Conservation (phyloP, 2,113 vertebrate genomes). For the Siphamia tubifer region DNA sequence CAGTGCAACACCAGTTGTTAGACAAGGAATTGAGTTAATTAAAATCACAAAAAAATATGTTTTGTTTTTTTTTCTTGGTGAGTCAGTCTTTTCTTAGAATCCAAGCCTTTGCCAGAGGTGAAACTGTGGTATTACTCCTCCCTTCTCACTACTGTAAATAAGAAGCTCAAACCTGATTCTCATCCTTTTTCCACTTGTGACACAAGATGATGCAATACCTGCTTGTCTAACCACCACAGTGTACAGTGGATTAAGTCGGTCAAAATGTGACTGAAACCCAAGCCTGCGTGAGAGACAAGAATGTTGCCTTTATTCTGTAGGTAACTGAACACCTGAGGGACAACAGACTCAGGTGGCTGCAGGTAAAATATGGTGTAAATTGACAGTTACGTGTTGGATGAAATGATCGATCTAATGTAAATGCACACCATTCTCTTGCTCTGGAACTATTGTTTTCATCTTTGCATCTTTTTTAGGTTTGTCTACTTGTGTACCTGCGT, state of each 20-base stretch:
- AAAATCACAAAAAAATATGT: no score
- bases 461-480: neutral
- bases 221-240: constrained; percentile 37
- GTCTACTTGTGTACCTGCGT: neutral
- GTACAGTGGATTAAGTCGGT: constrained; percentile 31
- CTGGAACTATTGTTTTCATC: neutral
- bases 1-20: no score
- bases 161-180: constrained; percentile 39
- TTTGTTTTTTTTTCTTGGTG: constrained; percentile 13
- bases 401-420: neutral
- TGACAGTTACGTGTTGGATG: neutral
- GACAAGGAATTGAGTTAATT: no score
- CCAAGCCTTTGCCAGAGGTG: constrained; percentile 19
- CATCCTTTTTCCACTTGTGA: constrained; percentile 36
- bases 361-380: constrained; percentile 22
- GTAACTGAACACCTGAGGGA: constrained; percentile 53
- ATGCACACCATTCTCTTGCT: neutral
- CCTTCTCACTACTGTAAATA: constrained; percentile 39
- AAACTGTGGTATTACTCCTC: constrained; percentile 32
- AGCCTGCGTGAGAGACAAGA: constrained; percentile 46
- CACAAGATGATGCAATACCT: constrained; percentile 50
- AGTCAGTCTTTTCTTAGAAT: constrained; percentile 36
- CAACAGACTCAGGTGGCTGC: constrained; percentile 4
- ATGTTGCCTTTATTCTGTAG: constrained; percentile 59
- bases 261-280: constrained; percentile 62